Conservation (phyloP, 2,113 vertebrate genomes). For the Laticauda laticaudata region DNA sequence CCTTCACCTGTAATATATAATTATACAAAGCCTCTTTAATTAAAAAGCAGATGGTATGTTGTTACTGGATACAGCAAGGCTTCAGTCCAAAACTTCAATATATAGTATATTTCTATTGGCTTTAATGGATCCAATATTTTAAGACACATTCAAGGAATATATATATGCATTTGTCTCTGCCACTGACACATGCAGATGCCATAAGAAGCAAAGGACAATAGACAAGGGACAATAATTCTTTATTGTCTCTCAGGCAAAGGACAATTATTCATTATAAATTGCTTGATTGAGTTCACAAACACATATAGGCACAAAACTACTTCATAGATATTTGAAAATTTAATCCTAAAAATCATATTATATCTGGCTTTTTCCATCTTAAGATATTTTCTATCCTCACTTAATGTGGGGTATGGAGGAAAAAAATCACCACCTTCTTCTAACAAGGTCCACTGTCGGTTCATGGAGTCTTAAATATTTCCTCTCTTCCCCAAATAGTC, state of each 20-base stretch:
- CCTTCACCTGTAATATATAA: conserved; percentile 37
- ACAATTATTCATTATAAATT: not conserved
- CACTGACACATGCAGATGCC: not conserved
- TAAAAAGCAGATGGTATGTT: conserved; percentile 23
- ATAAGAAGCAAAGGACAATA: not conserved
- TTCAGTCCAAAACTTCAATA: not conserved
- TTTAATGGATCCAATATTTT: not conserved
- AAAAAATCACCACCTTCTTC: not conserved
- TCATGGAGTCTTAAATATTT: not conserved
- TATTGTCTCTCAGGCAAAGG: not conserved
- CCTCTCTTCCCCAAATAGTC: not conserved
- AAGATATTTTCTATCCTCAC: not conserved
- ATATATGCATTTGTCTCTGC: not conserved
- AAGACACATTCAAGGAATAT: too few relatives aligned
- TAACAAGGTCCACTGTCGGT: not conserved
- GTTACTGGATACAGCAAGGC: conserved; percentile 34
- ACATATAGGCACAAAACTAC: conserved; percentile 52
- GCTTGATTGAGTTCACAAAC: not conserved
- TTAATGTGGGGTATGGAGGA: not conserved
- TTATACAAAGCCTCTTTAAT: conserved; percentile 49
- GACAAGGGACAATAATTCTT: not conserved
- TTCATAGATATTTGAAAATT: conserved; percentile 60
- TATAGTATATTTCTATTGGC: not conserved
- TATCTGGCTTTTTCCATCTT: not conserved
- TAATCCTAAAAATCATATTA: conserved; percentile 58